phyloP scores from a whole-genome alignment of 2,888 invertebrate genomes.

The Dicycla oo region DNA sequence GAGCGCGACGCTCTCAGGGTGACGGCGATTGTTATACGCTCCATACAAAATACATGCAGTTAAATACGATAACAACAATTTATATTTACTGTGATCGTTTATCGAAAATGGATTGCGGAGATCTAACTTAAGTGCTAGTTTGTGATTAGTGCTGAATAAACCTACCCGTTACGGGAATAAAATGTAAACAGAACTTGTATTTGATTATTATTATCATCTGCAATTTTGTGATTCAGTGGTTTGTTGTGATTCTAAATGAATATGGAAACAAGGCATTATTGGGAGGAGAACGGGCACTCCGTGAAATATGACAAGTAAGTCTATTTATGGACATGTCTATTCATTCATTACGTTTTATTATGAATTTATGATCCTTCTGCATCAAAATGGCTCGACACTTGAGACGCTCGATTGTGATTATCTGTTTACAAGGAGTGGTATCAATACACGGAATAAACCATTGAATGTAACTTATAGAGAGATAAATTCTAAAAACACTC shows the following conservation, averaged over 20 bases:
- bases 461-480: not conserved
- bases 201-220: slow-evolving; percentile 63
- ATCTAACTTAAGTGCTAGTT: slow-evolving; percentile 72
- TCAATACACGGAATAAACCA: slow-evolving; percentile 7
- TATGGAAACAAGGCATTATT: slow-evolving; percentile 87
- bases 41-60: slow-evolving; percentile 71
- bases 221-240: slow-evolving; percentile 74
- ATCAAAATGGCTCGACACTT: slow-evolving; percentile 1
- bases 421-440: slow-evolving; percentile 22
- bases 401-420: not conserved
- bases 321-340: not conserved
- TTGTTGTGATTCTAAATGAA: slow-evolving; percentile 78
- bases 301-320: slow-evolving; percentile 88
- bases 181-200: slow-evolving; percentile 71
- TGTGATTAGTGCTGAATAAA: slow-evolving; percentile 66
- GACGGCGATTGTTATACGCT: slow-evolving; percentile 69
- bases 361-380: not conserved
- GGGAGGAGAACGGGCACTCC: slow-evolving; percentile 86
- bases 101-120: slow-evolving; percentile 76
- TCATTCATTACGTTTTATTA: not conserved
- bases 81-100: slow-evolving; percentile 65
- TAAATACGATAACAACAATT: slow-evolving; percentile 73
- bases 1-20: slow-evolving; percentile 71
- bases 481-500: not conserved
- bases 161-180: slow-evolving; percentile 58